Evolutionary conservation across 2,113 vertebrate genomes (phyloP), one percentile per base, ranked within the genome.

Genomic region (Dendropsophus ebraccatus): DNA sequence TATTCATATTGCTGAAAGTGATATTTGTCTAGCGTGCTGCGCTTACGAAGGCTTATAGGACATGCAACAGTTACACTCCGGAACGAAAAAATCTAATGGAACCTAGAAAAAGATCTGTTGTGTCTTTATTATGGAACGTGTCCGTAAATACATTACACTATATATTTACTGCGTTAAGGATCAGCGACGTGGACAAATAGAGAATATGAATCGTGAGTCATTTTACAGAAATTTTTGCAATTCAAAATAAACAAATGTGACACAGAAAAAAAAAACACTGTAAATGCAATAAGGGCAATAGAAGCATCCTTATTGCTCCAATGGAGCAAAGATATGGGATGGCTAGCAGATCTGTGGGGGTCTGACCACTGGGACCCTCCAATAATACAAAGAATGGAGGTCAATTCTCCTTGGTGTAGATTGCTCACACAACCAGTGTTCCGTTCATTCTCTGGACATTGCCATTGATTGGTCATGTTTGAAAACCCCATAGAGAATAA

Each of bases 1-100:
- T 70, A 52, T 82, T 82, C 62, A 32, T 52, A 35, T 69, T 50
- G 41, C 80, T 70, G 37, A 82, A 52, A 45, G 60, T 69, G 80
- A 32, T 69, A 70, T 82, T 67, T 82, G 80, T 82, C 67, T 30
- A 30, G 25, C 41, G 69, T 5, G 12, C 79, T 13, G 16, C 65
- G 77, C 25, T 81, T 67, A 49, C 35, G 2, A 67, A 65, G 58
- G 21, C 58, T 28, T 28, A n/a, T 37, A 30, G 4, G 21, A 67
- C 45, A 21, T 28, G 77, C 77, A 81, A 65, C 35, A 45, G 35
- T 80, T 41, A 62, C 14, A 52, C 25, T 52, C 14, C 11, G 25
- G 16, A 50, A 25, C 41, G 10, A 76, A 77, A 65, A 28, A 45
- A 21, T 62, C 41, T 81, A 81, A 77, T 32, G 32, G 45, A 37